Percentiles rank a stretch among this genome's conserved stretches.
These are phyloP conservation scores for Eupithecia subfuscata DNA, from an alignment of 2,888 invertebrate species.

Conservation along the genomic window DNA sequence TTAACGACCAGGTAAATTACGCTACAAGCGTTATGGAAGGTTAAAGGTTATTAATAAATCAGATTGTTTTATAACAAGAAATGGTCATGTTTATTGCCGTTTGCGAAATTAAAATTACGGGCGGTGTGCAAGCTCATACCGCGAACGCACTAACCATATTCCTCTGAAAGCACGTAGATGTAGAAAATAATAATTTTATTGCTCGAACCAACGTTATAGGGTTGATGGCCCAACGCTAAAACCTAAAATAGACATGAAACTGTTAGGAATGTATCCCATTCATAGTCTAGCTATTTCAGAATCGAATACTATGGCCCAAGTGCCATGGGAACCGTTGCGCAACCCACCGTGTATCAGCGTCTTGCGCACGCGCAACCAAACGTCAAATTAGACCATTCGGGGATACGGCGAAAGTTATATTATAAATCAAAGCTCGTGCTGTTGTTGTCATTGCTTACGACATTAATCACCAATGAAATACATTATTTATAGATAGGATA, in stretches of 20 bases:
- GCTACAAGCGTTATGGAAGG: conserved; percentile 11
- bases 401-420: conserved; percentile 71
- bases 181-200: conserved; percentile 37
- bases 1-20: conserved; percentile 14
- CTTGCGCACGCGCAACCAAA: conserved; percentile 53
- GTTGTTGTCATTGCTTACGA: conserved; percentile 61
- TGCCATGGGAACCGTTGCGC: conserved; percentile 46
- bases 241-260: conserved; percentile 58
- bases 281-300: conserved; percentile 51
- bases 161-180: conserved; percentile 30
- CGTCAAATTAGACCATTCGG: conserved; percentile 73
- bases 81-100: conserved; percentile 28
- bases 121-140: conserved; percentile 22
- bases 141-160: conserved; percentile 30
- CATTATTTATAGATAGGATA: conserved; percentile 46
- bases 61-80: conserved; percentile 18
- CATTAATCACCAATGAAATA: conserved; percentile 59
- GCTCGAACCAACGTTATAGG: conserved; percentile 30
- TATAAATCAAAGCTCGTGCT: conserved; percentile 69
- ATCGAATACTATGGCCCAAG: conserved; percentile 34
- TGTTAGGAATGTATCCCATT: conserved; percentile 62
- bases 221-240: conserved; percentile 37
- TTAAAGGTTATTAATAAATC: conserved; percentile 27
- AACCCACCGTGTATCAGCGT: conserved; percentile 43
- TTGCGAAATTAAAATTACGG: conserved; percentile 32